phyloP scores from a whole-genome alignment of 1,140 invertebrate species.

The Forficula auricularia region DNA sequence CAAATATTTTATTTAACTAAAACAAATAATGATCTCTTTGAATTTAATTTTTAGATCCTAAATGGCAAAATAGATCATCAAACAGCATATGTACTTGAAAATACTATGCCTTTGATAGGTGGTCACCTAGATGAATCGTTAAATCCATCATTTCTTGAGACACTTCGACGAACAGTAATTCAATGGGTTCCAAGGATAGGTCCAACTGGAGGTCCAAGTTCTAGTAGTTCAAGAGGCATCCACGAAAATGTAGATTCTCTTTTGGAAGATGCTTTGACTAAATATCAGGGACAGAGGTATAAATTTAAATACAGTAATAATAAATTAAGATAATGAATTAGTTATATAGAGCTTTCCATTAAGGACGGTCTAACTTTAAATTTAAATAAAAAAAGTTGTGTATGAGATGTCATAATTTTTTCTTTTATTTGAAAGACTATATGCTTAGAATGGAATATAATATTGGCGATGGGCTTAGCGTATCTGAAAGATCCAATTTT shows the following conservation, averaged over 20 bases:
- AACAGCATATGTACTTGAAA: conserved; percentile 5
- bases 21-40: neutral
- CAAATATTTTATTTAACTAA: no score
- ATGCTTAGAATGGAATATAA: no score
- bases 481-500: no score
- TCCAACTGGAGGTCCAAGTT: neutral
- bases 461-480: no score
- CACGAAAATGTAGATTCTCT: conserved; percentile 8
- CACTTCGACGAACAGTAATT: conserved; percentile 3
- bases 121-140: conserved; percentile 9
- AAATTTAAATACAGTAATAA: no score
- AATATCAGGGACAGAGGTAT: conserved; percentile 11
- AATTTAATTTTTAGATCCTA: neutral
- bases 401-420: no score
- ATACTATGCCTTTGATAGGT: conserved; percentile 9
- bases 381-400: no score
- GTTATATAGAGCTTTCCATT: no score
- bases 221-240: neutral
- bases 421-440: no score
- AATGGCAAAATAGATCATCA: conserved; percentile 6
- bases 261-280: conserved; percentile 7
- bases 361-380: no score
- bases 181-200: conserved; percentile 3
- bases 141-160: conserved; percentile 5
- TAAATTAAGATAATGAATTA: no score